phyloP scores from a whole-genome alignment of 1,140 invertebrate genomes.

The Oncopeltus fasciatus region DNA sequence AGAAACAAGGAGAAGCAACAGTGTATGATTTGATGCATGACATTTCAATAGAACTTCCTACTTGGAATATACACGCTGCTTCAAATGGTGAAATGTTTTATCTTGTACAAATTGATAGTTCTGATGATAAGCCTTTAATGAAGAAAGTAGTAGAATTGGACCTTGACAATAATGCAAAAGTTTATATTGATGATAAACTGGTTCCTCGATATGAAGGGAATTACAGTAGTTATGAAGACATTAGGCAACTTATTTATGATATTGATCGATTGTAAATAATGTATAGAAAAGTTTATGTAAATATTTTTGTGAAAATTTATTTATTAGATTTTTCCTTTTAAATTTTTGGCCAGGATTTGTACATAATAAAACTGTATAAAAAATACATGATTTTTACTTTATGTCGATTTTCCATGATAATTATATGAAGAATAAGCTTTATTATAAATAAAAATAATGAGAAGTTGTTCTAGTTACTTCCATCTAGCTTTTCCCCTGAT shows the following conservation, averaged over 20 bases:
- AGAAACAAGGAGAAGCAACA: background rate
- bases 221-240: slow-evolving; percentile 7
- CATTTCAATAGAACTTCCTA: slow-evolving; percentile 4
- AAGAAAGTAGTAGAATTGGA: slow-evolving; percentile 10
- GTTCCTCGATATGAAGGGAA: slow-evolving; percentile 8
- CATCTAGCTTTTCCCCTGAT: too few species aligned
- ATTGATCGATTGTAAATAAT: slow-evolving; percentile 11
- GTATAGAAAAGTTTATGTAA: background rate
- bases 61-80: background rate
- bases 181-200: background rate
- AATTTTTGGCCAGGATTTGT: too few species aligned
- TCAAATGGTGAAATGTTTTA: background rate
- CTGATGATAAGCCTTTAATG: background rate
- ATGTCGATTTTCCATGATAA: too few species aligned
- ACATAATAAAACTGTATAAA: too few species aligned
- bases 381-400: too few species aligned
- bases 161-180: slow-evolving; percentile 3
- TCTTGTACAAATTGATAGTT: background rate
- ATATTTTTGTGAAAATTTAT: too few species aligned
- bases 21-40: background rate
- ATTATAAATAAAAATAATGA: too few species aligned
- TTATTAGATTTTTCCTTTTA: too few species aligned
- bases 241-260: slow-evolving; percentile 9
- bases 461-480: too few species aligned
- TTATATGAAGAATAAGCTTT: too few species aligned